Conservation (phyloP, 2,113 vertebrate species). For the Galeopterus variegatus region DNA sequence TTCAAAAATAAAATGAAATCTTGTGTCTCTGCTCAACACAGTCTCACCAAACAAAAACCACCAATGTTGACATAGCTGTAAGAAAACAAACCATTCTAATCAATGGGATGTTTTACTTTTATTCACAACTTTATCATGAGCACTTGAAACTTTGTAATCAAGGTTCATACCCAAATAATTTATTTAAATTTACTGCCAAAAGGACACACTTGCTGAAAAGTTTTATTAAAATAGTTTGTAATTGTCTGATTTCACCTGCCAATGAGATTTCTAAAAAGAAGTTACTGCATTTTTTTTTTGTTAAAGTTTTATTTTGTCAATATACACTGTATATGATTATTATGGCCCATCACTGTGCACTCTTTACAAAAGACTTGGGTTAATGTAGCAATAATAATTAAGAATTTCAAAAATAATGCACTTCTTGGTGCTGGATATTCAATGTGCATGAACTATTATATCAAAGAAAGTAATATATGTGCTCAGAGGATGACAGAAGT, state of each 20-base stretch:
- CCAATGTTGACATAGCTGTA: not conserved
- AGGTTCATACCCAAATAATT: constrained; percentile 42
- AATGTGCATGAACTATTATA: not conserved
- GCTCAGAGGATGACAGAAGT: not conserved
- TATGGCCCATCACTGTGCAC: too few species aligned
- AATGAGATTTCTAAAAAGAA: constrained; percentile 15
- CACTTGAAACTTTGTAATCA: constrained; percentile 15
- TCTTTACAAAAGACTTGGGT: not conserved
- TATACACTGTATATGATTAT: too few species aligned
- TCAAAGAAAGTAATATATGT: not conserved
- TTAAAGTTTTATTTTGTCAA: too few species aligned
- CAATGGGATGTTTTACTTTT: not conserved
- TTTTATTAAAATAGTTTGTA: constrained; percentile 23
- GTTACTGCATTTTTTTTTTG: not conserved
- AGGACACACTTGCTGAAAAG: constrained; percentile 46
- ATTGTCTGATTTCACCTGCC: constrained; percentile 34
- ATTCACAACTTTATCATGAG: not conserved
- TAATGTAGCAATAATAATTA: not conserved
- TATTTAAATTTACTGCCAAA: constrained; percentile 43
- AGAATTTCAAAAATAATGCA: not conserved
- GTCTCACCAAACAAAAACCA: not conserved
- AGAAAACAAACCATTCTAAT: not conserved
- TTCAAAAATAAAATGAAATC: constrained; percentile 53
- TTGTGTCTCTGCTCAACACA: rapidly evolving
- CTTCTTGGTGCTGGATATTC: not conserved